Percentiles rank a stretch among this genome's conserved stretches.
Evolutionary conservation across 2,113 vertebrate species (phyloP).

Genomic region (Noctilio leporinus): DNA sequence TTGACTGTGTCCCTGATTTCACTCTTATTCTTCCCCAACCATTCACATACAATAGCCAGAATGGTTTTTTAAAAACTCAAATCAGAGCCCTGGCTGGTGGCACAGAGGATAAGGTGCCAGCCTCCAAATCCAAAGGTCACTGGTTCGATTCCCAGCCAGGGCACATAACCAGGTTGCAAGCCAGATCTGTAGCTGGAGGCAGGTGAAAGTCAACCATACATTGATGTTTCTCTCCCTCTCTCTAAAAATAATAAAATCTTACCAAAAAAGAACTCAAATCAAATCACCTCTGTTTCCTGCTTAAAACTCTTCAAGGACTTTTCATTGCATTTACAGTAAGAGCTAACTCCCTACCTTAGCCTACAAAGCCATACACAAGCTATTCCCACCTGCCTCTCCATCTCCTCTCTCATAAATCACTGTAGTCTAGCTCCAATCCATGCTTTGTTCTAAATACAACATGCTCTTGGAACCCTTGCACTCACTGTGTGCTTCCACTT

Average conservation of each 20-base stretch:
- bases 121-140: too few species aligned
- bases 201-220: too few species aligned
- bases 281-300: neutral
- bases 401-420: neutral
- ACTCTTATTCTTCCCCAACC: neutral
- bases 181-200: too few species aligned
- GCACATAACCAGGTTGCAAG: too few species aligned
- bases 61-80: neutral
- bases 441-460: neutral
- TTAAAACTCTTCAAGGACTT: neutral
- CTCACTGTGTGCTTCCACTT: neutral
- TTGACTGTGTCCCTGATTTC: neutral
- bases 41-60: neutral
- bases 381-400: neutral
- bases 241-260: too few species aligned
- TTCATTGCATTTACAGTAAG: neutral
- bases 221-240: too few species aligned
- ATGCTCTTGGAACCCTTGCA: neutral
- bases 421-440: neutral
- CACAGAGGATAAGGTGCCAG: too few species aligned
- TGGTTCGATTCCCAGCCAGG: too few species aligned
- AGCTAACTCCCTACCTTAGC: neutral
- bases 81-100: too few species aligned
- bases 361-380: neutral
- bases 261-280: neutral